Base-by-base conservation (phyloP, 1,140 invertebrate genomes). In the Drosophila pruinosa region DNA sequence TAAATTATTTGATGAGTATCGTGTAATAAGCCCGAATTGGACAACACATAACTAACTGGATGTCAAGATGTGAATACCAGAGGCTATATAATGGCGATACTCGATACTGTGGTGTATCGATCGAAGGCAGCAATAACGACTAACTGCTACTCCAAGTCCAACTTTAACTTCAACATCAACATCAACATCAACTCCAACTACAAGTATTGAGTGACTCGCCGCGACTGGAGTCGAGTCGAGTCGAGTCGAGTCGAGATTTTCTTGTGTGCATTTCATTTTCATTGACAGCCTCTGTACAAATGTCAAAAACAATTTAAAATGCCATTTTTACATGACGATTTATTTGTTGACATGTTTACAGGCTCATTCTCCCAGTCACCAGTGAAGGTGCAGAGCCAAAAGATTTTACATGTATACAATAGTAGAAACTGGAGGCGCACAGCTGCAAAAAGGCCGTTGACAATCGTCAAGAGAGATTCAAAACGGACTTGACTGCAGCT, bases 271-370 rank as follows among this genome's bases (percentile, higher is more conserved):
- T 86, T 86, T 86, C 82, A 86, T 86, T 86, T 71, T 86, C 81
- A 86, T 86, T 86, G 81, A 86, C 81, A 86, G 81, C 73, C 81
- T 68, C 77, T 63, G 75, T 75, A 71, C 78, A 78, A 88, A 86
- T 72, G 82, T 88, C 82, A 88, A 62, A 82, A 88, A 82, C 82
- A 72, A 88, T 88, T 88, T 88, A 88, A 89, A 88, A 88, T 88
- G 78, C 82, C 78, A 88, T 88, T 82, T 88, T 88, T 88, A 88
- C 82, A 88, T 88, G 82, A 88, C 83, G 82, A 88, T 88, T 88
- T 88, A 88, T 88, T 88, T 88, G 82, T 88, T 88, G 82, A 88
- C 82, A 88, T 78, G 71, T 86, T 79, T 74, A 73, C 71, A 62
- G 57, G 52, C 57, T 41, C 71, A 56, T 61, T 52, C 57, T 57